These are phyloP conservation scores for Leguminivora glycinivorella DNA, from an alignment of 1,140 invertebrate genomes.

Conservation along the genomic window DNA sequence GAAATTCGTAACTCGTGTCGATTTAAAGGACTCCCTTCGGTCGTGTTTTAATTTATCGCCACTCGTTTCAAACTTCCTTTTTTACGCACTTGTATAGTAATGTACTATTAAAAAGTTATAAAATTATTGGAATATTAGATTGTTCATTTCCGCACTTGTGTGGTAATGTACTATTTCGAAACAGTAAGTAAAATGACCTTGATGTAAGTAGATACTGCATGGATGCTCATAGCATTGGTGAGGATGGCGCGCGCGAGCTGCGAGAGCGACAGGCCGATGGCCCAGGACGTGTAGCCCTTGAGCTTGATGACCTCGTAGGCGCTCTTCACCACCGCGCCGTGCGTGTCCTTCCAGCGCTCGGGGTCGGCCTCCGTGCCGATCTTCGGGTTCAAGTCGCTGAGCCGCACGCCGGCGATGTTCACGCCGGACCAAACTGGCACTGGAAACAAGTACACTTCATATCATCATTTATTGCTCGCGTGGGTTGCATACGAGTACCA, in stretches of 20 bases:
- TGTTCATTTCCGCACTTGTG: no score
- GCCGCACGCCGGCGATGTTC: slow-evolving; percentile 92
- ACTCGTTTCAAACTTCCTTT: no score
- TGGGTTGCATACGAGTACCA: not conserved
- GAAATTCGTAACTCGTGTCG: no score
- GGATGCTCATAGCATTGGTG: slow-evolving; percentile 87
- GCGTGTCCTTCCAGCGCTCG: slow-evolving; percentile 88
- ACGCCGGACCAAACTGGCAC: slow-evolving; percentile 96
- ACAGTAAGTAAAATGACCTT: slow-evolving; percentile 80
- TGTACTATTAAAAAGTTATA: no score
- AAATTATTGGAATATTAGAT: no score
- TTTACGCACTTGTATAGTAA: no score
- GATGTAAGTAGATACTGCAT: slow-evolving; percentile 89
- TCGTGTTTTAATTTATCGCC: no score
- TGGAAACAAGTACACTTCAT: slow-evolving; percentile 58
- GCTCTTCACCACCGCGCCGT: slow-evolving; percentile 85
- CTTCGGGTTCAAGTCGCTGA: slow-evolving; percentile 87
- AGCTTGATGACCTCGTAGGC: slow-evolving; percentile 94
- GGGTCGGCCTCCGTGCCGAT: slow-evolving; percentile 86
- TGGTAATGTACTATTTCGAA: not conserved
- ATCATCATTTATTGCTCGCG: not conserved
- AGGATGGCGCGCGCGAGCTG: slow-evolving; percentile 86
- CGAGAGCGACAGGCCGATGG: slow-evolving; percentile 91
- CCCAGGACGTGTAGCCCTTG: slow-evolving; percentile 95
- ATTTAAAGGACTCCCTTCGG: no score